Evolutionary conservation across 2,888 invertebrate species (phyloP), one percentile per base, ranked within the genome.

Genomic region (Pandemis cinnamomeana): DNA sequence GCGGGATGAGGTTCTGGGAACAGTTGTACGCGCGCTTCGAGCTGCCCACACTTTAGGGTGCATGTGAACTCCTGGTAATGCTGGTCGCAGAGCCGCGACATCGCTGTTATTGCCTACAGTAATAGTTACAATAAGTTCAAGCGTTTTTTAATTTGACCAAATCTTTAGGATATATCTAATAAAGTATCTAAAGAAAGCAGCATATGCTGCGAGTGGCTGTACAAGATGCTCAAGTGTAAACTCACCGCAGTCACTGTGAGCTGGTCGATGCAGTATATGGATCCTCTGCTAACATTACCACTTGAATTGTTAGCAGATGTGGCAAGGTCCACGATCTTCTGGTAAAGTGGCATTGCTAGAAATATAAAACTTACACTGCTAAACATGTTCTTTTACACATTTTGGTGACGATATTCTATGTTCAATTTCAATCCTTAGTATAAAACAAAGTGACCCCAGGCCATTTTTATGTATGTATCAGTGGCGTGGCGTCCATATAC

Each of bases 291-390:
- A 67, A 91, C 84, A 53, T 83, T 87, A 5, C 87, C 86, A 75
- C 86, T 90, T 20, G 88, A 85, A 77, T 85, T 89, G 69, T 85
- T 91, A n/a, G 86, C 82, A 7, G 87, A 84, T 68, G 96, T 96
- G 61, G 96, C 97, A 27, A 97, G 87, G 81, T 98, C 98, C 60
- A 98, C 95, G 55, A 98, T 93, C 86, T 97, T 95, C 86, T 98
- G 97, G 88, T 98, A 98, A 7, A 97, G 87, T 7, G 97, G 96
- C 87, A 97, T 93, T 20, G 96, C 96, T 92, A 88, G 80, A 88
- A 92, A 79, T 74, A 53, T 55, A 55, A 20, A 15, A 55, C 5
- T 20, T 8, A 20, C 55, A 55, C 7, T 8, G 55, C 15, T 53
- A 71, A 46, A 63, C 11, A 71, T 53, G 27, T 4, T 36, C 27